Evolutionary conservation across 2,888 invertebrate species (phyloP).

Genomic region (Megamerina dolium): DNA sequence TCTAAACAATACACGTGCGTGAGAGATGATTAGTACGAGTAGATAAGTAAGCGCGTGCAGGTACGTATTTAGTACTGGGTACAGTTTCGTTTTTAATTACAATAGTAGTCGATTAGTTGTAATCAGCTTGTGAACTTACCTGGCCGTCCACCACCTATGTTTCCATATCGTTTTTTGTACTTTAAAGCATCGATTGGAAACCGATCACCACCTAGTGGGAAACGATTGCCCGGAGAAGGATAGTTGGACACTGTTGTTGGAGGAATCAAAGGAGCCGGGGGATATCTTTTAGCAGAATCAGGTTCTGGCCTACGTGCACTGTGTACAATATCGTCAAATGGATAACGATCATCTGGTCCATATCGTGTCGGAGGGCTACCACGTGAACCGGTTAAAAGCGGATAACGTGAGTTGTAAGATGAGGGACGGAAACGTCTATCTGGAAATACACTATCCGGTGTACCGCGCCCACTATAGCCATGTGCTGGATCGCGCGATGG

Average conservation of each 20-base stretch:
- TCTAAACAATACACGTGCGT: conserved; percentile 32
- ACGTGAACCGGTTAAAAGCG: conserved; percentile 31
- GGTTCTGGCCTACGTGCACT: conserved; percentile 45
- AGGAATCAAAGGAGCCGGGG: conserved; percentile 48
- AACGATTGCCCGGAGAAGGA: conserved; percentile 52
- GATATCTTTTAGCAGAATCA: conserved; percentile 52
- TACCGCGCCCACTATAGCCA: conserved; percentile 42
- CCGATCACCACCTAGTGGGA: conserved; percentile 52
- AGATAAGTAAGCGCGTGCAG: too few species aligned
- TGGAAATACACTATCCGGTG: conserved; percentile 48
- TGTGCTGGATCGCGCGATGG: conserved; percentile 30
- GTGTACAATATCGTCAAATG: conserved; percentile 40
- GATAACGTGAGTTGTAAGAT: conserved; percentile 42
- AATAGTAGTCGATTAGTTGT: conserved; percentile 6
- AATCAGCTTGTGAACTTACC: conserved; percentile 30
- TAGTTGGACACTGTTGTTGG: conserved; percentile 52
- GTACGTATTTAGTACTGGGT: too few species aligned
- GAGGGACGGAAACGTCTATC: conserved; percentile 48
- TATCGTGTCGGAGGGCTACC: conserved; percentile 21
- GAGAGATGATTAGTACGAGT: conserved; percentile 4
- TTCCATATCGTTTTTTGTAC: conserved; percentile 54
- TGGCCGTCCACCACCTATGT: conserved; percentile 48
- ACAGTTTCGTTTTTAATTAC: neutral
- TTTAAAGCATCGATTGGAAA: conserved; percentile 50
- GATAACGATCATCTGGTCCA: conserved; percentile 35